Evolutionary conservation across 2,113 vertebrate genomes (phyloP).

Genomic region (Podarcis muralis): DNA sequence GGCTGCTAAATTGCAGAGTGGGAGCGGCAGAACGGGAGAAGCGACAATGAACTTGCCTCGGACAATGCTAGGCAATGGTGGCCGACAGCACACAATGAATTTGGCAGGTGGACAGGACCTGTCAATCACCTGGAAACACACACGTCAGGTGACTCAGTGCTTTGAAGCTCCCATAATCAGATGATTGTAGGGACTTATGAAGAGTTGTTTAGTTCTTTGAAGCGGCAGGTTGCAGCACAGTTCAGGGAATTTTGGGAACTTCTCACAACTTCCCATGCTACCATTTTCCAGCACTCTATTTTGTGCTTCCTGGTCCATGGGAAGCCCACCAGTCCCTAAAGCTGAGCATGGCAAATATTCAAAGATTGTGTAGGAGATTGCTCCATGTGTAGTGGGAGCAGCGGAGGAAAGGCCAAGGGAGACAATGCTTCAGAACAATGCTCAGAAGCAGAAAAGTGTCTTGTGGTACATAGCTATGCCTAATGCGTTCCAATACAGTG

Average conservation of each 20-base stretch:
- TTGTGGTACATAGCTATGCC: neutral
- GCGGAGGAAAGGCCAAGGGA: neutral
- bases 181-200: no score
- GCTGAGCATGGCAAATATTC: neutral
- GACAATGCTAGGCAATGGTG: neutral
- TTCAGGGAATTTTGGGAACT: neutral
- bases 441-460: neutral
- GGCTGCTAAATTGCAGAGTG: slow-evolving; percentile 4
- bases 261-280: neutral
- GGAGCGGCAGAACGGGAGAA: neutral
- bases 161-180: no score
- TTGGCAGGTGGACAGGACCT: no score
- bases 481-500: no score
- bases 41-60: slow-evolving; percentile 4
- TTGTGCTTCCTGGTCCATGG: neutral
- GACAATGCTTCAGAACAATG: neutral
- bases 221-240: no score
- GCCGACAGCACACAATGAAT: neutral
- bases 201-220: no score
- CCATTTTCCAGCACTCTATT: neutral
- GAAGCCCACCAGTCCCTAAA: no score
- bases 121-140: no score
- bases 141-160: no score
- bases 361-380: neutral
- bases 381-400: neutral